Conservation (phyloP, 2,797 vertebrate species). For the Synanceia verrucosa region DNA sequence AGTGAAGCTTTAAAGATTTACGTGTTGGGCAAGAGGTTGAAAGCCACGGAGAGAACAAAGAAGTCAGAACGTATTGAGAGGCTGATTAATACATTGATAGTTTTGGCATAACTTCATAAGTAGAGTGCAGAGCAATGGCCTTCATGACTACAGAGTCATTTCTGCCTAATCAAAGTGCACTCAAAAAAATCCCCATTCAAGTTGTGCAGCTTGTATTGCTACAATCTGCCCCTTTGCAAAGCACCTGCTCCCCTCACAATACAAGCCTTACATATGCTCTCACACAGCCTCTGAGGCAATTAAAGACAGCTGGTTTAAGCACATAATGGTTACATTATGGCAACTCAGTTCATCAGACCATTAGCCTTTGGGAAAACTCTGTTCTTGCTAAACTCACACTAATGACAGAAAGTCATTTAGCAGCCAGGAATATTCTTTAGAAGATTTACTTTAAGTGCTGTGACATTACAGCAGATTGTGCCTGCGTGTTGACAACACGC, state of each 20-base stretch:
- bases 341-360: neutral
- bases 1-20: no score
- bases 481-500: neutral
- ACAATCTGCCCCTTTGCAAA: neutral
- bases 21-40: no score
- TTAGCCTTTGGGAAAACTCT: neutral
- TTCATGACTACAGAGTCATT: neutral
- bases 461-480: neutral
- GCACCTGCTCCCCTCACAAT: conserved; percentile 14
- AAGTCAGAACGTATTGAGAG: neutral
- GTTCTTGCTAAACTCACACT: neutral
- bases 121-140: no score
- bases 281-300: conserved; percentile 7
- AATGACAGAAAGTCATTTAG: conserved; percentile 2
- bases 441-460: neutral
- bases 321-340: conserved; percentile 28
- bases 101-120: neutral
- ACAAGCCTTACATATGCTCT: neutral
- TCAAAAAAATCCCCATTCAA: neutral
- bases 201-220: neutral
- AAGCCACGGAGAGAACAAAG: neutral
- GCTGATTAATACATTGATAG: neutral
- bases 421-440: neutral
- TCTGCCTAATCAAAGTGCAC: conserved; percentile 8
- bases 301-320: conserved; percentile 15